These are phyloP conservation scores for Bicyclus anynana DNA, from an alignment of 1,140 invertebrate genomes.

Conservation along the genomic window DNA sequence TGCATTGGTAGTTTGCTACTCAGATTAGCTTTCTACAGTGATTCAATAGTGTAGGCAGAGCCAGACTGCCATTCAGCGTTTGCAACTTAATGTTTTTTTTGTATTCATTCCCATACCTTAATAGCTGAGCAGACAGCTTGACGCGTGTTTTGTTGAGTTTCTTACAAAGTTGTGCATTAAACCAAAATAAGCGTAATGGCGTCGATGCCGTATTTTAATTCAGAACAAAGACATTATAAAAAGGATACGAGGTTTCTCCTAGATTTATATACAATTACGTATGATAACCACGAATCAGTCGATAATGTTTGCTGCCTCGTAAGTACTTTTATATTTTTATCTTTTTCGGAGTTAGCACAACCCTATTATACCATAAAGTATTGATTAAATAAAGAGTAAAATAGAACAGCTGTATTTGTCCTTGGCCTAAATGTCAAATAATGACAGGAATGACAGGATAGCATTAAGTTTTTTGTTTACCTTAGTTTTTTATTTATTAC, in stretches of 20 bases:
- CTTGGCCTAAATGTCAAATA: constrained; percentile 71
- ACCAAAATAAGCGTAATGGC: constrained; percentile 47
- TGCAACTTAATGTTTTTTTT: constrained; percentile 22
- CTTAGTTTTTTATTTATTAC: constrained; percentile 15
- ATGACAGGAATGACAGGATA: constrained; percentile 53
- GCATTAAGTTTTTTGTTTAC: constrained; percentile 35
- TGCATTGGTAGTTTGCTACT: constrained; percentile 34
- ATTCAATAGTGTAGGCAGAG: constrained; percentile 53
- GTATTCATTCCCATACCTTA: constrained; percentile 27
- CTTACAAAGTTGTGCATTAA: constrained; percentile 7
- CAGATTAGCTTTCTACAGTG: constrained; percentile 68
- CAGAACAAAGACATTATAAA: constrained; percentile 86
- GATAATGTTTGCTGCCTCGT: constrained; percentile 77
- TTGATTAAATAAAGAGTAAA: constrained; percentile 28
- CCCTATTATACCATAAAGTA: constrained; percentile 35
- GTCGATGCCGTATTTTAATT: constrained; percentile 72
- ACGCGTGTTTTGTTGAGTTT: constrained; percentile 23
- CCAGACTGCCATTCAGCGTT: constrained; percentile 14
- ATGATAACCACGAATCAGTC: constrained; percentile 86
- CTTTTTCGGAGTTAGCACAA: constrained; percentile 6
- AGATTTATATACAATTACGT: constrained; percentile 90
- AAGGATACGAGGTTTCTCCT: constrained; percentile 89
- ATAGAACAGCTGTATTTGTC: constrained; percentile 52
- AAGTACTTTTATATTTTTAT: constrained; percentile 42
- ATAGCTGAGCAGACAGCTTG: constrained; percentile 25